These are phyloP conservation scores for Teleogryllus oceanicus DNA, from an alignment of 2,888 invertebrate genomes.

Conservation along the genomic window DNA sequence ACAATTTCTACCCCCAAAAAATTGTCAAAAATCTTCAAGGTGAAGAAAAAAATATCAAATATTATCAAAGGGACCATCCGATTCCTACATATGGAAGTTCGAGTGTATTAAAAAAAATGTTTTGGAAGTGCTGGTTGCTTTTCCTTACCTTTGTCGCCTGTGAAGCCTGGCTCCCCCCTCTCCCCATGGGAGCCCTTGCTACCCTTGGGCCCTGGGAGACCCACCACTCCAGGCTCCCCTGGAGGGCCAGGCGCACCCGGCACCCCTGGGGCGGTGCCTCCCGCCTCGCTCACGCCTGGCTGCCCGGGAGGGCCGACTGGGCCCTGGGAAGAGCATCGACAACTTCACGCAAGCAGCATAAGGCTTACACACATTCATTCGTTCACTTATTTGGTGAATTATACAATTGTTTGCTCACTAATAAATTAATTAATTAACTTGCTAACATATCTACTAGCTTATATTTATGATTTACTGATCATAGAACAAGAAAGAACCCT, in stretches of 20 bases:
- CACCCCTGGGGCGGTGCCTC: slow-evolving; percentile 41
- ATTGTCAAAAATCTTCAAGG: too few relatives aligned
- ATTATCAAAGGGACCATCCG: too few relatives aligned
- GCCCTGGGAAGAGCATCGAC: slow-evolving; percentile 32
- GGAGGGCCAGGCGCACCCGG: slow-evolving; percentile 46
- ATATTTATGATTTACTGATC: too few relatives aligned
- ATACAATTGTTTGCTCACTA: background rate
- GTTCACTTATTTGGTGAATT: background rate
- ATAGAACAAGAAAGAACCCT: too few relatives aligned
- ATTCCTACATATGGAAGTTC: too few relatives aligned
- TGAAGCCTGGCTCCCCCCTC: slow-evolving; percentile 43
- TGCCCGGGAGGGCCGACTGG: slow-evolving; percentile 36
- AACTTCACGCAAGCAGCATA: background rate
- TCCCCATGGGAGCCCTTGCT: slow-evolving; percentile 40
- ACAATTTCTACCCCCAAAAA: too few relatives aligned
- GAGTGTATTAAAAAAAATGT: too few relatives aligned
- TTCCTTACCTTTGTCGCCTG: slow-evolving; percentile 44
- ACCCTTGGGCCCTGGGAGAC: slow-evolving; percentile 43
- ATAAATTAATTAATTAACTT: background rate
- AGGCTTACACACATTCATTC: background rate
- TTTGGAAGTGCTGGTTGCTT: too few relatives aligned
- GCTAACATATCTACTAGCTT: too few relatives aligned
- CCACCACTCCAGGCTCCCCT: slow-evolving; percentile 48
- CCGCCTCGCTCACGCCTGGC: slow-evolving; percentile 38
- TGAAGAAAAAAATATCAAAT: too few relatives aligned